Base-by-base conservation (phyloP, 2,113 vertebrate species). In the Murina feae region DNA sequence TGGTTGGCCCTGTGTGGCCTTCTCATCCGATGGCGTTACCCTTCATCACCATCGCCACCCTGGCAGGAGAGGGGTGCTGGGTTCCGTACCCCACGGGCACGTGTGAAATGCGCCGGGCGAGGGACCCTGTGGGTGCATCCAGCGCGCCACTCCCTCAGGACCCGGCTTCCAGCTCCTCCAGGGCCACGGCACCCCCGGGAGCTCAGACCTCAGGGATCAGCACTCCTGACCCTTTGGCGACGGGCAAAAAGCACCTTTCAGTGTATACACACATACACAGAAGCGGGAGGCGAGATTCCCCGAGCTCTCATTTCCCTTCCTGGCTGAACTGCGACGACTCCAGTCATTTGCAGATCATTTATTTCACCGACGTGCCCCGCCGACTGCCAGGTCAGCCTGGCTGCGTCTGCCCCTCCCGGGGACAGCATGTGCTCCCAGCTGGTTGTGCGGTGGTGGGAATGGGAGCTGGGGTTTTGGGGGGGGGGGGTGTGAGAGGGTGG, bases 361-460 rank as follows among this genome's bases (percentile, higher is more conserved):
- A 71, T 91, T 94, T 60, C 66, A 63, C 65, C 47, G 84, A 53
- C 90, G 71, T 28, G 86, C 76, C 68, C 68, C 53, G 44, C 71
- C 0, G 17, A 16, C 44, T 4, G 86, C 86, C 71, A 18, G 88
- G 85, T 75, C 89, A 58, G 7, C 80, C 1, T 49, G 32, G 83
- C 71, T 79, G 93, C 20, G 21, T 79, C 9, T 82, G 95, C 18
- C 85, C 87, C 85, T 91, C 49, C 39, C 7, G 68, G 89, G 89
- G 87, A 72, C 72, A 35, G 82, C 90, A 95, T 95, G 90, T 96
- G 95, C 90, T 82, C 93, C 95, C 85, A 94, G 97, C 90, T 97
- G 95, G 92, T 65, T 82, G 78, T n/a, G 68, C 21, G 0, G 25
- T 2, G 44, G 80, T 96, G 91, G 91, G 82, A 96, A 91, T 14